Conservation (phyloP, 2,888 invertebrate species). For the Oscheius sp. region DNA sequence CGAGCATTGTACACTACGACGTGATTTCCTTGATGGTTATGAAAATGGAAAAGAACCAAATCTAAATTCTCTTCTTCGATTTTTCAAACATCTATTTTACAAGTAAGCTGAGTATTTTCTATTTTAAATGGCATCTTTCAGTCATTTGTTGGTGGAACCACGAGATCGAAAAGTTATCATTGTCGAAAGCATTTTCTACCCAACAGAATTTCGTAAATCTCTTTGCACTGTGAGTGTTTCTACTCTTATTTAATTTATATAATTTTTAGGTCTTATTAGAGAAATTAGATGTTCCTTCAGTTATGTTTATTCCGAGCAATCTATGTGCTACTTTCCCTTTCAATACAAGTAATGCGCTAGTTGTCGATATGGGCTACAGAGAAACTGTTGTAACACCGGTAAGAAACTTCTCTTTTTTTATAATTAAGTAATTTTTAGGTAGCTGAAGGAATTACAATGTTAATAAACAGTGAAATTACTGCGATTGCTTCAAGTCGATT, state of each 20-base stretch:
- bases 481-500: constrained; percentile 76
- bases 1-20: constrained; percentile 20
- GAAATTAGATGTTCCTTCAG: constrained; percentile 77
- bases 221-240: constrained; percentile 76
- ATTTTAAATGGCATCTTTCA: constrained; percentile 73
- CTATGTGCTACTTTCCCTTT: constrained; percentile 86
- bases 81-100: constrained; percentile 27
- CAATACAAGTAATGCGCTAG: constrained; percentile 85
- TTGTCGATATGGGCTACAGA: constrained; percentile 87
- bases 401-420: background rate
- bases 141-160: constrained; percentile 89
- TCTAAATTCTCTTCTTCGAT: constrained; percentile 4
- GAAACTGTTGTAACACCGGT: constrained; percentile 79
- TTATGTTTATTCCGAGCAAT: constrained; percentile 87
- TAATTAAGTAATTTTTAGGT: constrained; percentile 65
- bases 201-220: constrained; percentile 85
- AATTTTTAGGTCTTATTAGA: constrained; percentile 40
- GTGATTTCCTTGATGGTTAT: constrained; percentile 9
- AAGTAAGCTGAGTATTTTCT: constrained; percentile 11
- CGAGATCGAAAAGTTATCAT: constrained; percentile 91
- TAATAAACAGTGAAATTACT: constrained; percentile 85
- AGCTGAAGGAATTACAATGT: constrained; percentile 86
- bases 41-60: constrained; percentile 6
- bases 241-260: too few relatives aligned
- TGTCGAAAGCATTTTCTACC: constrained; percentile 88